Base-by-base conservation (phyloP, 2,888 invertebrate genomes). In the Hypercompe scribonia region DNA sequence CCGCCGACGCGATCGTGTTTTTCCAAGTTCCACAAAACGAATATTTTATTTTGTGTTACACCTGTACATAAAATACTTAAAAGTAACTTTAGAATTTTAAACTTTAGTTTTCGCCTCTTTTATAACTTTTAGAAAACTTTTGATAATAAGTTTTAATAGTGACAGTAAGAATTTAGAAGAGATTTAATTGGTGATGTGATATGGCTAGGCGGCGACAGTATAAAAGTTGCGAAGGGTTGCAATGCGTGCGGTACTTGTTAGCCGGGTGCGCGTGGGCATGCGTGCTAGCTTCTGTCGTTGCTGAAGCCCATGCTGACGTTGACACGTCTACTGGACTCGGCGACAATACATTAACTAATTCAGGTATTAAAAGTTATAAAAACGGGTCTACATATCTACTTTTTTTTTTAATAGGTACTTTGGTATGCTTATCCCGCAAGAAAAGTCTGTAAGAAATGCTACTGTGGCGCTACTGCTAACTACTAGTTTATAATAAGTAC, bases 261-360 rank as follows among this genome's bases (percentile, higher is more conserved):
- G 87, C 88, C 66, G 81, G 89, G 63, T 94, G 94, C 95, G 95
- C 93, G 80, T 95, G 95, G 93, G 94, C 94, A 88, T 94, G 94
- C 92, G 94, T 93, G 87, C 78, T 92, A 64, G 88, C 88, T 68
- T 86, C 87, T 70, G 87, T 88, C 67, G 87, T 88, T 61, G 90
- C 87, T 69, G 90, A 90, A 70, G 92, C 91, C 36, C 90, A 90
- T 78, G 90, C 94, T 39, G 95, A 95, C 80, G 93, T 94, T 68
- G 95, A 96, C 85, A 96, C 96, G 36, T 95, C 96, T 73, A 96
- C 96, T 15, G 96, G 96, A 18, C 92, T 93, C 63, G 93, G 96
- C 13, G 96, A 96, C 79, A 96, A 96, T 81, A 93, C 94, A 28
- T 90, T 95, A 36, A 93, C 94, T 63, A 95, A 95, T 86, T 90